Base-by-base conservation (phyloP, 2,797 vertebrate genomes). In the Eremophila alpestris region DNA sequence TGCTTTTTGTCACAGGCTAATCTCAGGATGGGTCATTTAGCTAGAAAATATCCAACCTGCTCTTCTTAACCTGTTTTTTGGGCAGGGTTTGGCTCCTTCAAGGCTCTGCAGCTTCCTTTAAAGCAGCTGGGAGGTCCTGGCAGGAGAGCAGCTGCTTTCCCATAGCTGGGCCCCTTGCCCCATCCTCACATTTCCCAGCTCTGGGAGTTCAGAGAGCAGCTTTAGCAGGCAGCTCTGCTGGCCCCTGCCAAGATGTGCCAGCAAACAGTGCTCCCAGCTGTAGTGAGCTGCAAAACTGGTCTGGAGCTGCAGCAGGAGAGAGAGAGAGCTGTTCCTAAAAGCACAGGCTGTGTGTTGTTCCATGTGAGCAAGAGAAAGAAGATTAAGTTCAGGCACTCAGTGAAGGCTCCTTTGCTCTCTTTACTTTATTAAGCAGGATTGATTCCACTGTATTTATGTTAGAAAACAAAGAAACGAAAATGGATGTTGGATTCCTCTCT, bases 331-430 rank as follows among this genome's bases (percentile, higher is more conserved):
- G 40, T 10, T 78, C 89, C 71, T 71, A 24, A 79, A 83, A 90
- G 32, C 83, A 2, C 62, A 54, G 93, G 32, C 85, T 83, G 82
- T 80, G 73, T n/a, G 65, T 32, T 45, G 69, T 76, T 94, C 91
- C 85, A 36, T 69, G 62, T 83, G 87, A 83, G 85, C 34, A 1
- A 4, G 55, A 54, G 83, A 77, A 69, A 88, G 94, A 90, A 48
- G 91, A 94, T 94, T 93, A 94, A 81, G 69, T 91, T 92, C 73
- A 78, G 55, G 80, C 59, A 46, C 77, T 89, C 52, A 36, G 77
- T 41, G 74, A 77, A 88, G 93, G 59, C 77, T 96, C 52, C 80
- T 95, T 63, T 89, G 62, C 91, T 94, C 55, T 78, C 62, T 56
- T 76, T 78, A n/a, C 8, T 36, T 56, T 60, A 43, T 92, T 92